phyloP scores from a whole-genome alignment of 37 sponge, comb jelly and placozoan genomes.

The Petrosia ficiformis region DNA sequence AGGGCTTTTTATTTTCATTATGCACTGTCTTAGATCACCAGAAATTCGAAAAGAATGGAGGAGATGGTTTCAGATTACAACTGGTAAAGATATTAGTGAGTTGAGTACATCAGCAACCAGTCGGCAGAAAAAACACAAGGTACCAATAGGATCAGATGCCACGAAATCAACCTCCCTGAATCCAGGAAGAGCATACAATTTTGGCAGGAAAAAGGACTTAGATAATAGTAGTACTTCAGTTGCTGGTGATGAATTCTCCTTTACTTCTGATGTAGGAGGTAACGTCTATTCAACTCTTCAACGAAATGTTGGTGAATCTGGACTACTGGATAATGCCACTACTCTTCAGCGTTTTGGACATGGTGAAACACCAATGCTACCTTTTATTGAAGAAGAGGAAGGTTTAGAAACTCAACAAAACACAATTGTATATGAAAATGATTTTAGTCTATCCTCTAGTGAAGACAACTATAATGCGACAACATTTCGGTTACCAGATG shows the following conservation, averaged over 20 bases:
- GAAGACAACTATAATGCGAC: neutral
- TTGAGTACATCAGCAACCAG: neutral
- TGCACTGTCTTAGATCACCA: slow-evolving; percentile 26
- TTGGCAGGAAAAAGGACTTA: neutral
- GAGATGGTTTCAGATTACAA: neutral
- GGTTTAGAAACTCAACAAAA: neutral
- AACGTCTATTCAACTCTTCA: too few species aligned
- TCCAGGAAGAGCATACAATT: too few species aligned
- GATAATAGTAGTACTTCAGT: neutral
- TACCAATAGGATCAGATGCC: too few species aligned
- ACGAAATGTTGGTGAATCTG: neutral
- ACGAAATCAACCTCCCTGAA: too few species aligned
- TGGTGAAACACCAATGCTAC: neutral
- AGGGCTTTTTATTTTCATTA: slow-evolving; percentile 28
- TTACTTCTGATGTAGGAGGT: neutral
- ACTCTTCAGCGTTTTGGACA: neutral
- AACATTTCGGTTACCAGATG: neutral
- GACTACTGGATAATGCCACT: neutral
- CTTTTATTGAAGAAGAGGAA: neutral
- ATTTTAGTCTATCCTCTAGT: neutral
- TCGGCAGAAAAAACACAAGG: neutral
- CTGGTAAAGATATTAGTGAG: neutral
- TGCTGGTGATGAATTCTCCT: neutral
- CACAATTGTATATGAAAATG: neutral
- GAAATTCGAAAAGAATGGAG: slow-evolving; percentile 28